Evolutionary conservation across 2,888 invertebrate species (phyloP).

Genomic region (Nowickia ferox): DNA sequence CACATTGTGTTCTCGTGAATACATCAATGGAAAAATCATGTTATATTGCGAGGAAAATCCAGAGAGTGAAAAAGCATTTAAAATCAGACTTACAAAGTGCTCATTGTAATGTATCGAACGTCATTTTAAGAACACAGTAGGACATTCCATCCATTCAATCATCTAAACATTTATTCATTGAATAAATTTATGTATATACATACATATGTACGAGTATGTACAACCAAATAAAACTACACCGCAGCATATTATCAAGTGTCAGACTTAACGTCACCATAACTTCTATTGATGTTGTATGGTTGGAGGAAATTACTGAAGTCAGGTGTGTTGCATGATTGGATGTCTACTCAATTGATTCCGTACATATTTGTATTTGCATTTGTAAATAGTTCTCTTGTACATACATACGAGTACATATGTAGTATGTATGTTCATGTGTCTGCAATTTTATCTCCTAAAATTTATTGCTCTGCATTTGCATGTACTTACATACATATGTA

Average conservation of each 20-base stretch:
- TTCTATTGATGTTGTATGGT: conserved; percentile 5
- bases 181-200: conserved; percentile 16
- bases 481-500: too few species aligned
- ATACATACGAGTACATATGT: too few species aligned
- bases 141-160: conserved; percentile 23
- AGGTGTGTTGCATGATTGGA: conserved; percentile 35
- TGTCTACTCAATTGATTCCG: conserved; percentile 1
- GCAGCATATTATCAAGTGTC: conserved; percentile 52
- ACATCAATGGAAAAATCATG: conserved; percentile 10
- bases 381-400: too few species aligned
- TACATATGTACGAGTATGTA: background rate
- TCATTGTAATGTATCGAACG: conserved; percentile 33
- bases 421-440: too few species aligned
- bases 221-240: conserved; percentile 9
- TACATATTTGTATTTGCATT: too few species aligned
- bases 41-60: background rate
- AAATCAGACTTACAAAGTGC: conserved; percentile 37
- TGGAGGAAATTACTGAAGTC: background rate
- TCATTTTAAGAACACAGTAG: conserved; percentile 42
- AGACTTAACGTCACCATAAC: conserved; percentile 41
- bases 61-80: background rate
- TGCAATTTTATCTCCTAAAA: too few species aligned
- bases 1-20: conserved; percentile 7
- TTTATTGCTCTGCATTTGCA: too few species aligned
- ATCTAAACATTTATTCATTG: conserved; percentile 43